Percentiles rank a stretch among this genome's conserved stretches.
phyloP scores from a whole-genome alignment of 2,113 vertebrate species.

The Pantherophis guttatus region DNA sequence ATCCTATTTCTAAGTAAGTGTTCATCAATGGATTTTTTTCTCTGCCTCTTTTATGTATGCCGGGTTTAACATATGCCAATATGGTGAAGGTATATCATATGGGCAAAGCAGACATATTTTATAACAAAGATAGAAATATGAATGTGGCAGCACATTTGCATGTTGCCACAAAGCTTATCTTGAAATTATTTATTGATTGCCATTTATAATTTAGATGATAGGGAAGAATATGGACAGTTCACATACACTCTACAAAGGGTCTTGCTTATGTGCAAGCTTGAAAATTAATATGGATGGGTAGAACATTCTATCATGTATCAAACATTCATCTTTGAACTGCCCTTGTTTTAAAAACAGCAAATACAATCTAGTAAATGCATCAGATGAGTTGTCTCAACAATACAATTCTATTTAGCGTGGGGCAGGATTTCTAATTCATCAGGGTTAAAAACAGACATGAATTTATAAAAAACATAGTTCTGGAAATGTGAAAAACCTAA shows the following conservation, averaged over 20 bases:
- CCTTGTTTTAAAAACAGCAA: neutral
- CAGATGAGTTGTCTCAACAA: neutral
- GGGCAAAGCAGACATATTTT: neutral
- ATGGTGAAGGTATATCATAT: neutral
- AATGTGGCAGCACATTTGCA: neutral
- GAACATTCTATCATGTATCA: neutral
- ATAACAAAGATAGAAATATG: neutral
- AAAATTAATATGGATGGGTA: neutral
- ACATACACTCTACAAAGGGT: neutral
- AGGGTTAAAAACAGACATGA: neutral
- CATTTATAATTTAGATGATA: neutral
- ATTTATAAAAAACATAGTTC: neutral
- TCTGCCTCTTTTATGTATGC: conserved; percentile 9
- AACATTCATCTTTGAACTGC: neutral
- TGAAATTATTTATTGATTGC: neutral
- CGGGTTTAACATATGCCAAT: neutral
- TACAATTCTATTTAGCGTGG: neutral
- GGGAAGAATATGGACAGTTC: neutral
- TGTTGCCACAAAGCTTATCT: neutral
- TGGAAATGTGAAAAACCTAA: neutral
- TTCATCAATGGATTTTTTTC: conserved; percentile 27
- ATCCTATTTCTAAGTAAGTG: conserved; percentile 98
- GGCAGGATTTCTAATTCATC: neutral
- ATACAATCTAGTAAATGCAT: neutral
- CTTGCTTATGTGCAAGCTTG: neutral